A percentile compares a stretch with the other conserved stretches of the same genome.
Evolutionary conservation across 2,797 vertebrate species (phyloP).

Genomic region (Scolopax rusticola): DNA sequence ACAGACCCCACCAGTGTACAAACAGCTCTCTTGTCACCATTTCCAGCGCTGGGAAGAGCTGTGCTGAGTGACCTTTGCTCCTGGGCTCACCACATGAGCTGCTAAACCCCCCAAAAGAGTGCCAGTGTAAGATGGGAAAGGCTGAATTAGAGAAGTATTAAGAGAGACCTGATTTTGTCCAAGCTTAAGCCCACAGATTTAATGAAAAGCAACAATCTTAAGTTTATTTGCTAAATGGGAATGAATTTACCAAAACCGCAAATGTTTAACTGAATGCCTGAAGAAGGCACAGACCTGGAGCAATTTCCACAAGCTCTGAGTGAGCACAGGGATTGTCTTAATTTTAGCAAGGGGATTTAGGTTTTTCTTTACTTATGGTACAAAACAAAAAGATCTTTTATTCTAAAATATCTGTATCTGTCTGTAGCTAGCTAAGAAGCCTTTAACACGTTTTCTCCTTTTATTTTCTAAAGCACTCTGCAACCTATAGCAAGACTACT

Average conservation of each 20-base stretch:
- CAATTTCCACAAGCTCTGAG: background rate
- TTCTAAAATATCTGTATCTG: background rate
- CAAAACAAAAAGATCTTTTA: background rate
- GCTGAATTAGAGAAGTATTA: background rate
- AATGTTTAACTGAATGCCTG: background rate
- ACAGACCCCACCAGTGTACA: accelerated
- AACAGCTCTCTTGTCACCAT: accelerated
- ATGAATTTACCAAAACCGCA: background rate
- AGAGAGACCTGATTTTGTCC: background rate
- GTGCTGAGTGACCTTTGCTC: background rate
- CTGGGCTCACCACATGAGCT: accelerated
- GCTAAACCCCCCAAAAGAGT: background rate
- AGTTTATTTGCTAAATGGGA: background rate
- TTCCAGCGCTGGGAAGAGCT: background rate
- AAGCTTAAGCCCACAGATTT: background rate
- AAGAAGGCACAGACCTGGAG: background rate
- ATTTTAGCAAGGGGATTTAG: background rate
- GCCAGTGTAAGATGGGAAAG: background rate
- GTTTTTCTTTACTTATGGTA: background rate
- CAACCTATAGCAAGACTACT: background rate
- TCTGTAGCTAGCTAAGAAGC: background rate
- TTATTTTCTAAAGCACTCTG: background rate
- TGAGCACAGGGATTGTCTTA: accelerated
- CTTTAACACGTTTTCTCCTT: background rate
- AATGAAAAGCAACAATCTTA: background rate